Evolutionary conservation across 2,797 vertebrate species (phyloP), one percentile per base, ranked within the genome.

Genomic region (Trematomus bernacchii): DNA sequence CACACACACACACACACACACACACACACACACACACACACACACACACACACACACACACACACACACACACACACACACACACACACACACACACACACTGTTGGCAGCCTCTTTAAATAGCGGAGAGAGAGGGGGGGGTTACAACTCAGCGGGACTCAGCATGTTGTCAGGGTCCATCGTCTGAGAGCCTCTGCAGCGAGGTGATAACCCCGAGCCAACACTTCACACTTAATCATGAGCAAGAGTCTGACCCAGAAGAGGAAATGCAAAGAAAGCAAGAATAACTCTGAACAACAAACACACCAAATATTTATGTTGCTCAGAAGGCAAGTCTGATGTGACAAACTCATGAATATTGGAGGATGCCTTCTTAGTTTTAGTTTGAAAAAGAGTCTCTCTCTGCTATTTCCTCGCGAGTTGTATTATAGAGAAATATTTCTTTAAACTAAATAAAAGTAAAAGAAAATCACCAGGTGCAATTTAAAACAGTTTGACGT

Each of bases 171-270:
- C 80, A 80, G 83, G 79, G 80, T 83, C 69, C 66, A 74, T 85
- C 58, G 71, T 70, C 63, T 72, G 77, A 19, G 2, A 75, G 27
- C 57, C 73, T 78, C 83, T 80, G 82, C 75, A 72, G 55, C 55
- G 51, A 53, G 71, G 53, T 37, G 83, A 89, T 78, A 82, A 87
- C 80, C 84, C 48, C 30, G 3, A 59, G 79, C 83, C 80, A 57
- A 60, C 82, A 72, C 54, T 85, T 86, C 85, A 79, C 8, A 83
- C 69, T 66, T 78, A 63, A 88, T 90, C 85, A 87, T 73, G 55
- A 18, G 52, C 10, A 33, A 59, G 66, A 68, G 60, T 54, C 43
- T 70, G 78, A 80, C 76, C 84, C 21, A 46, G 46, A 80, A 81
- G 61, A 76, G 64, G 40, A 77, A 85, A 80, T 63, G 78, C 79